These are phyloP conservation scores for Ariopsis seemanni DNA, from an alignment of 2,113 vertebrate genomes.

Conservation along the genomic window DNA sequence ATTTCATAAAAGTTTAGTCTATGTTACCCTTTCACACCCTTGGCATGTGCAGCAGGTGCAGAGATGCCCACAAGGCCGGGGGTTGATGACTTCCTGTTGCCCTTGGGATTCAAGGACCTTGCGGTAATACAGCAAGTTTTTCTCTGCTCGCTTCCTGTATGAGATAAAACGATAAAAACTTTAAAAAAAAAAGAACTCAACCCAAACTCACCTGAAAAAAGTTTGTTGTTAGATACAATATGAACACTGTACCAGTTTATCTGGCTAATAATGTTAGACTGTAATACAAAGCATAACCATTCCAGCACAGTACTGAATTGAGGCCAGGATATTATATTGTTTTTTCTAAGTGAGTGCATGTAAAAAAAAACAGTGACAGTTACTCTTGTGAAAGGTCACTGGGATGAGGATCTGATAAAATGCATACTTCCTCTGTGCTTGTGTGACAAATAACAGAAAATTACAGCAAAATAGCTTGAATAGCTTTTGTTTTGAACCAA, in stretches of 20 bases:
- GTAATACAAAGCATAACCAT: not conserved
- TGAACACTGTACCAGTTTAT: not conserved
- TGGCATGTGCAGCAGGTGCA: conserved; percentile 76
- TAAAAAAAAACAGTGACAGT: not conserved
- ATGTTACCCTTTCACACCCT: conserved; percentile 79
- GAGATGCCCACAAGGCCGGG: conserved; percentile 79
- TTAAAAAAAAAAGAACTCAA: not conserved
- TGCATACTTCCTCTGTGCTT: not conserved
- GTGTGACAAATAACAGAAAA: not conserved
- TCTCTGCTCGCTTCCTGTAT: conserved; percentile 81
- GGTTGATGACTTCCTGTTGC: conserved; percentile 73
- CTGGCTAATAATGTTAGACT: not conserved
- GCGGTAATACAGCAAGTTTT: conserved; percentile 84
- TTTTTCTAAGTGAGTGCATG: not conserved
- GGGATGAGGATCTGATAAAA: conserved; percentile 5
- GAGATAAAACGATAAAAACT: not conserved
- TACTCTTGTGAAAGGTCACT: conserved; percentile 3
- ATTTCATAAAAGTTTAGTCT: not conserved
- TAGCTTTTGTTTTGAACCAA: too few relatives aligned
- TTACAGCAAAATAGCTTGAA: not conserved
- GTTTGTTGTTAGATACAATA: not conserved
- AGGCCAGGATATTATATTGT: not conserved
- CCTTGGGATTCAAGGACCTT: conserved; percentile 71
- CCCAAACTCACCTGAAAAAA: not conserved
- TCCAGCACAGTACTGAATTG: not conserved